Evolutionary conservation across 2,797 vertebrate species (phyloP).

Genomic region (Corythornis leucogaster): DNA sequence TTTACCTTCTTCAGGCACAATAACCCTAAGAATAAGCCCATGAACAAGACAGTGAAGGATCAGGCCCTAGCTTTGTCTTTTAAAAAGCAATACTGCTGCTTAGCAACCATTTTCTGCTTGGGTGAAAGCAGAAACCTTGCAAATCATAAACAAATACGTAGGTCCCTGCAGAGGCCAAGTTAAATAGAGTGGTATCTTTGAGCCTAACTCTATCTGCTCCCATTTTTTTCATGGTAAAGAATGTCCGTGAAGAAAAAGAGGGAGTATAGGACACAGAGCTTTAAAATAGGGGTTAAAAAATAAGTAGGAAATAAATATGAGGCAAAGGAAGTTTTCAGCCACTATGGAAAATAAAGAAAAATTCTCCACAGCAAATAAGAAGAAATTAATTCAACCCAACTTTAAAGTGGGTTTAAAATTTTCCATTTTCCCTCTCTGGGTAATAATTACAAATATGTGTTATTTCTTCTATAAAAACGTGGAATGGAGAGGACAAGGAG

Average conservation of each 20-base stretch:
- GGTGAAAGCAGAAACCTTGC: constrained; percentile 51
- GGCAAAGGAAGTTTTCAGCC: not conserved
- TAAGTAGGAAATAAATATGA: constrained; percentile 20
- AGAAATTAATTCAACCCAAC: not conserved
- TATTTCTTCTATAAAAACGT: not conserved
- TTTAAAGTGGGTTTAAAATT: not conserved
- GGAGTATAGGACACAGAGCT: not conserved
- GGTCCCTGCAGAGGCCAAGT: not conserved
- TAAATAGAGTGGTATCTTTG: not conserved
- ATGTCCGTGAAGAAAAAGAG: not conserved
- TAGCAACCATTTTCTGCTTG: constrained; percentile 56
- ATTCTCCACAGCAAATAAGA: not conserved
- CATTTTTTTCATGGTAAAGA: not conserved
- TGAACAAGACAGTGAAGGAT: not conserved
- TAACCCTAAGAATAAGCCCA: not conserved
- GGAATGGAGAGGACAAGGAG: not conserved
- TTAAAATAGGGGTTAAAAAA: not conserved
- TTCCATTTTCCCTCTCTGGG: not conserved
- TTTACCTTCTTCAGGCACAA: not conserved
- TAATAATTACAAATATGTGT: not conserved
- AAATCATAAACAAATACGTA: constrained; percentile 60
- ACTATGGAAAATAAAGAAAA: not conserved
- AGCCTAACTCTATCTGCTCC: not conserved
- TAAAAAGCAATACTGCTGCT: constrained; percentile 53
- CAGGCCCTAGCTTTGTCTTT: not conserved